These are phyloP conservation scores for Neosalanx taihuensis DNA, from an alignment of 2,797 vertebrate species.

Conservation along the genomic window DNA sequence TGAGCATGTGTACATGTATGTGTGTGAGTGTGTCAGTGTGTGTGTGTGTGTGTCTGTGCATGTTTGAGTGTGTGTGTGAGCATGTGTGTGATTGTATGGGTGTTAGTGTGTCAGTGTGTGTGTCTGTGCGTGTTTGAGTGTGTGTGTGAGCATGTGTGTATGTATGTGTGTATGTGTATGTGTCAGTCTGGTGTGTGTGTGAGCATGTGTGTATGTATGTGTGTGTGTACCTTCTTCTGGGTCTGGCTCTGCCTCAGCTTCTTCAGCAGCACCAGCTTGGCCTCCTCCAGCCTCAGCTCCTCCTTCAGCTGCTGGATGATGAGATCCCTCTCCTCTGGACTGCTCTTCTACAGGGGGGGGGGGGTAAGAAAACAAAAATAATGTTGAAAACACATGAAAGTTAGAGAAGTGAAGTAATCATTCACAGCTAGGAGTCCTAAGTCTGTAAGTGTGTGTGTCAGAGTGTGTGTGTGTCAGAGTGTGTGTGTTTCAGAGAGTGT, in stretches of 20 bases:
- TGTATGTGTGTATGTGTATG: conserved; percentile 42
- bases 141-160: neutral
- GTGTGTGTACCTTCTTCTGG: conserved; percentile 84
- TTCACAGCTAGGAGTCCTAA: no score
- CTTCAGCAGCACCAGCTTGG: conserved; percentile 92
- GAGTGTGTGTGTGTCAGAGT: neutral
- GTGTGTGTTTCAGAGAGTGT: neutral
- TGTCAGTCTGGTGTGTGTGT: conserved; percentile 32
- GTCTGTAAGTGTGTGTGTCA: neutral
- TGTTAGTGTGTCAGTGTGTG: no score
- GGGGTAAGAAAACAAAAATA: no score
- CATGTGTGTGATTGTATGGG: no score
- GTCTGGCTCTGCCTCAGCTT: conserved; percentile 94
- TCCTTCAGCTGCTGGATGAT: conserved; percentile 93
- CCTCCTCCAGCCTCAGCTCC: conserved; percentile 91
- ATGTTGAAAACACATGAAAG: no score
- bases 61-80: no score
- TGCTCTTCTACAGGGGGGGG: conserved; percentile 65
- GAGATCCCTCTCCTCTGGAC: conserved; percentile 69
- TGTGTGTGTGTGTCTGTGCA: neutral
- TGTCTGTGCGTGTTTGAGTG: no score
- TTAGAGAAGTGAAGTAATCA: no score
- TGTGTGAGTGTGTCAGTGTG: neutral
- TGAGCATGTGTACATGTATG: no score
- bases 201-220: neutral